Conservation (phyloP, 1,140 invertebrate genomes). For the Aradophagus sp. region DNA sequence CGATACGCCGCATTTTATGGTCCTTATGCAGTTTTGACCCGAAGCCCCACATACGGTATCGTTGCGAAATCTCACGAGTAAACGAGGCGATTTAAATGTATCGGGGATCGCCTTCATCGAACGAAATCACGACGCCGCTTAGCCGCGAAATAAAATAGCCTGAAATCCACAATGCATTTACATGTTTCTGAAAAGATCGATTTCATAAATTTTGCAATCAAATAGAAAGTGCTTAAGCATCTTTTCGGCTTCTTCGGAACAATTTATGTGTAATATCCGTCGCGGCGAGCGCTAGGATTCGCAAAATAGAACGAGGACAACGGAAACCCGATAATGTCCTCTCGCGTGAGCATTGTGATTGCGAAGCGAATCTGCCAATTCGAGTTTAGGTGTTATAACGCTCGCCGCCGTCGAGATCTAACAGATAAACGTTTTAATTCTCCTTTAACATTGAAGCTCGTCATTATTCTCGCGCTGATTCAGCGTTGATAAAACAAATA, state of each 20-base stretch:
- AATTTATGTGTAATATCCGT: constrained; percentile 32
- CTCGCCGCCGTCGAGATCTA: no score
- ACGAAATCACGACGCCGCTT: constrained; percentile 51
- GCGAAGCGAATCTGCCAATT: constrained; percentile 24
- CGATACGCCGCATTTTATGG: constrained; percentile 42
- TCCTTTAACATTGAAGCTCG: no score
- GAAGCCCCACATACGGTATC: constrained; percentile 49
- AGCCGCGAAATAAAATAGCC: constrained; percentile 31
- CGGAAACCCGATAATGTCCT: constrained; percentile 48
- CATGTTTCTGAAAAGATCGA: constrained; percentile 50
- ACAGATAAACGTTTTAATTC: no score
- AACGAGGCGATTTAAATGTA: constrained; percentile 67
- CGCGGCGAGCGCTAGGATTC: constrained; percentile 16
- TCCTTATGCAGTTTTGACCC: constrained; percentile 50
- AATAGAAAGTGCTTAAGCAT: constrained; percentile 32
- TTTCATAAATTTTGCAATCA: constrained; percentile 43
- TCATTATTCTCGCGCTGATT: no score
- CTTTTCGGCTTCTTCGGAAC: constrained; percentile 12
- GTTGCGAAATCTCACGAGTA: constrained; percentile 51
- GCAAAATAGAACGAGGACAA: constrained; percentile 51
- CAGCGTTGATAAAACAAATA: no score
- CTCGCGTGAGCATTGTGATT: constrained; percentile 39
- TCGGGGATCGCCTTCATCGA: constrained; percentile 59
- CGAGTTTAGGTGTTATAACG: no score
- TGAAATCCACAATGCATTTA: constrained; percentile 27